These are phyloP conservation scores for Danio kyathit DNA, from an alignment of 2,797 vertebrate species.

Conservation along the genomic window DNA sequence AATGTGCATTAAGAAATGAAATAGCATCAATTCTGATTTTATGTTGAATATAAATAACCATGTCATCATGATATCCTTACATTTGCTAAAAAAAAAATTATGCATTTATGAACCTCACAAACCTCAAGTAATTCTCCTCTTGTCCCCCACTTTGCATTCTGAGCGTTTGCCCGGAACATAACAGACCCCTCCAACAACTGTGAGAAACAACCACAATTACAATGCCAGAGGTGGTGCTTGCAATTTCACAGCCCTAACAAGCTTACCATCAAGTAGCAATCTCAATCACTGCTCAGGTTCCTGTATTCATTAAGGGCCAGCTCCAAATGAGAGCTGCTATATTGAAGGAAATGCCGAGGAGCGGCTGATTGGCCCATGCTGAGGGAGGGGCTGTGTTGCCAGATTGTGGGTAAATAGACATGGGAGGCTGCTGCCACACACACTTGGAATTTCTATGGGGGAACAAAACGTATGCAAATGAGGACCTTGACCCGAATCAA, in stretches of 20 bases:
- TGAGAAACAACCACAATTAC: constrained; percentile 54
- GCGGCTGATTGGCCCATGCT: constrained; percentile 60
- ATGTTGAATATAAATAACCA: neutral
- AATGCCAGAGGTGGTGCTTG: constrained; percentile 70
- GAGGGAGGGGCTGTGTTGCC: constrained; percentile 49
- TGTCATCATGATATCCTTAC: neutral
- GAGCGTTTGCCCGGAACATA: constrained; percentile 41
- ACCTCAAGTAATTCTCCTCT: constrained; percentile 19
- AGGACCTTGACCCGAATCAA: constrained; percentile 84
- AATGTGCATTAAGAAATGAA: neutral
- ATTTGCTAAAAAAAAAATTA: constrained; percentile 3
- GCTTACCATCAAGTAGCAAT: constrained; percentile 79
- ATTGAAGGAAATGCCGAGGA: constrained; percentile 71
- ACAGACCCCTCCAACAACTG: constrained; percentile 47
- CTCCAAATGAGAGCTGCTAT: constrained; percentile 72
- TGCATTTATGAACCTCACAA: constrained; percentile 34
- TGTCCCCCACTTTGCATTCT: constrained; percentile 34
- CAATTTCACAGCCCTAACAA: constrained; percentile 77
- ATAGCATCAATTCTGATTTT: neutral
- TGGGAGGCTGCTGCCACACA: constrained; percentile 42
- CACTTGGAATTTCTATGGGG: constrained; percentile 70
- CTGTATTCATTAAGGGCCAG: constrained; percentile 79
- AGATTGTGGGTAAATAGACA: constrained; percentile 64
- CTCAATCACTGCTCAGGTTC: constrained; percentile 77
- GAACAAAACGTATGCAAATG: constrained; percentile 77